These are phyloP conservation scores for Petrolisthes cinctipes DNA, from an alignment of 2,888 invertebrate genomes.

Conservation along the genomic window DNA sequence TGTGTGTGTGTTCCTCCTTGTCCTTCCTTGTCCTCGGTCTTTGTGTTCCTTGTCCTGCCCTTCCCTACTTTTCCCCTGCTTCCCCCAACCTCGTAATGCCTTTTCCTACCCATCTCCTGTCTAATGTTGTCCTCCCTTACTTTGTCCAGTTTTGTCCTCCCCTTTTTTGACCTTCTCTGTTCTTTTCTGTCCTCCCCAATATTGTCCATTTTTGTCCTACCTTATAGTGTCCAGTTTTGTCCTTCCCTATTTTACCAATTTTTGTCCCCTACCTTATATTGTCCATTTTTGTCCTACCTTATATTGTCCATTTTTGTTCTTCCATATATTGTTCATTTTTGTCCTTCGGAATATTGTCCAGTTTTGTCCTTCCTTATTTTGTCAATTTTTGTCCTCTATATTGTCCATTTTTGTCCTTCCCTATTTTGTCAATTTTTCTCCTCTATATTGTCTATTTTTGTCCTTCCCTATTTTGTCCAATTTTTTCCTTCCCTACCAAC, in stretches of 20 bases:
- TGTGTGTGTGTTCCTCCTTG: background rate
- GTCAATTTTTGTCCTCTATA: background rate
- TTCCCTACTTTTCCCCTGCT: background rate
- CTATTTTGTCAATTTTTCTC: background rate
- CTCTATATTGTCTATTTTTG: background rate
- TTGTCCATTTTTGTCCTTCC: background rate
- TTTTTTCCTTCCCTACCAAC: background rate
- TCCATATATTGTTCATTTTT: background rate
- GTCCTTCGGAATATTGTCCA: background rate
- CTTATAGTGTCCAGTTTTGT: background rate
- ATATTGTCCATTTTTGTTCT: background rate
- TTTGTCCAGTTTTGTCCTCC: background rate
- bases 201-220: background rate
- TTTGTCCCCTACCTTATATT: background rate
- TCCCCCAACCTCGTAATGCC: background rate
- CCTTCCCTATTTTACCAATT: background rate
- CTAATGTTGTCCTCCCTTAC: background rate
- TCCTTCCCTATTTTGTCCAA: background rate
- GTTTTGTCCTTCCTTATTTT: background rate
- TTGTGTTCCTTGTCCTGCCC: background rate
- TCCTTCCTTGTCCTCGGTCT: background rate
- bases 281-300: too few relatives aligned
- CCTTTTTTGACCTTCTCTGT: background rate
- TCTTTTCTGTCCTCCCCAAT: background rate
- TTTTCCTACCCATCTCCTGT: background rate